Conservation (phyloP, 2,113 vertebrate species). For the Monopterus albus region DNA sequence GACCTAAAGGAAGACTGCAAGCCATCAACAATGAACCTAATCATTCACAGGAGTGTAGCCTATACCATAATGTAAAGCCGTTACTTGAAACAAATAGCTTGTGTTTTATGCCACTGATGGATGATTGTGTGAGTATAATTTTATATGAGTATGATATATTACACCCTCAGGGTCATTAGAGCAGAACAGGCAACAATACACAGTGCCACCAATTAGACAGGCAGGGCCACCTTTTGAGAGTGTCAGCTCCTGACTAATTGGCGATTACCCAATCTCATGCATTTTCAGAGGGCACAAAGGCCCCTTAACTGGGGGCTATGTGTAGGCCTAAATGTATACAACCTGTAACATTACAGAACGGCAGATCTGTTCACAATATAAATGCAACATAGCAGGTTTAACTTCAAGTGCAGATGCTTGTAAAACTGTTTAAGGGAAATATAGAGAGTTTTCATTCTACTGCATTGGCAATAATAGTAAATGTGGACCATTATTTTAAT, state of each 20-base stretch:
- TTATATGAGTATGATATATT: not conserved
- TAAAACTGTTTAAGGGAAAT: too few relatives aligned
- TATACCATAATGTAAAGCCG: too few relatives aligned
- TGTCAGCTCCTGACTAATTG: conserved; percentile 22
- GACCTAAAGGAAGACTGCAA: not conserved
- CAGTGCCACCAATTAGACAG: conserved; percentile 30
- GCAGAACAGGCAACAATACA: conserved; percentile 13
- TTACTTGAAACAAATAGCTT: not conserved
- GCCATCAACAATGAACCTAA: not conserved
- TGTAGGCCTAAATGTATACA: too few relatives aligned
- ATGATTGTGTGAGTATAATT: not conserved
- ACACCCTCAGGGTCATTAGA: conserved; percentile 23
- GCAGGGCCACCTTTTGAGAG: not conserved
- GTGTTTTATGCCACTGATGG: not conserved
- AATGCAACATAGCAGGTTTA: too few relatives aligned
- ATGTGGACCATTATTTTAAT: too few relatives aligned
- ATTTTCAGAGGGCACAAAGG: too few relatives aligned
- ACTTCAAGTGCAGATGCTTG: too few relatives aligned
- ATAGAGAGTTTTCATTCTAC: too few relatives aligned
- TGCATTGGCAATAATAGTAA: too few relatives aligned
- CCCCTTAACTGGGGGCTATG: too few relatives aligned
- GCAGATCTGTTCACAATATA: too few relatives aligned
- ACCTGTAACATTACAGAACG: too few relatives aligned
- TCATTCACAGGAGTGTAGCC: not conserved
- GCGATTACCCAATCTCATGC: conserved; percentile 14